phyloP scores from a whole-genome alignment of 1,140 invertebrate genomes.

The Scaptodrosophila lebanonensis region DNA sequence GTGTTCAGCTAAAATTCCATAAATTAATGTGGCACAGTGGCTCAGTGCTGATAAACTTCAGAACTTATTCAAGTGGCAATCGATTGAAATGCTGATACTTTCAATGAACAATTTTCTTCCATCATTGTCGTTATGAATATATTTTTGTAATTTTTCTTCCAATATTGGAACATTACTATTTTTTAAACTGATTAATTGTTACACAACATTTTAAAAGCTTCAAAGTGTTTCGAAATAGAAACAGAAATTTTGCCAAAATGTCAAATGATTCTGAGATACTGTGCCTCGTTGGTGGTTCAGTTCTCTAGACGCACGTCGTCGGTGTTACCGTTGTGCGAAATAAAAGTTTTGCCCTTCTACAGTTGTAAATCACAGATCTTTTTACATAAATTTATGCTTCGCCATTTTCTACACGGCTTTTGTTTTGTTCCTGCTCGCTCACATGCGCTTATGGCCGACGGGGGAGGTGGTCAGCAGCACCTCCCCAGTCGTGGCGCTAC shows the following conservation, averaged over 20 bases:
- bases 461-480: slow-evolving; percentile 20
- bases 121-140: too few relatives aligned
- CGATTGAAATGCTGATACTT: too few relatives aligned
- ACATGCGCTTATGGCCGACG: slow-evolving; percentile 14
- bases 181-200: too few relatives aligned
- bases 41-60: not conserved
- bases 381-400: slow-evolving; percentile 75
- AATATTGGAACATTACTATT: too few relatives aligned
- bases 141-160: too few relatives aligned
- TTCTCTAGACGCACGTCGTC: not conserved
- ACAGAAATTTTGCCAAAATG: too few relatives aligned
- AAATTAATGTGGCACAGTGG: slow-evolving; percentile 55
- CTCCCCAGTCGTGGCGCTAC: slow-evolving; percentile 13
- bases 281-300: too few relatives aligned
- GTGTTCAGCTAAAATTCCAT: slow-evolving; percentile 71
- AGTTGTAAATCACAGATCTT: slow-evolving; percentile 71
- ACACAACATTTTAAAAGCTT: too few relatives aligned
- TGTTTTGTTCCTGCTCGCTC: slow-evolving; percentile 5
- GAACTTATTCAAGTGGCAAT: too few relatives aligned
- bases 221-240: too few relatives aligned
- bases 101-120: too few relatives aligned
- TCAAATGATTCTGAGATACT: too few relatives aligned
- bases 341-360: slow-evolving; percentile 58
- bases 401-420: slow-evolving; percentile 57
- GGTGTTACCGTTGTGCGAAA: slow-evolving; percentile 38